Percentiles rank a stretch among this genome's conserved stretches.
phyloP scores from a whole-genome alignment of 2,888 invertebrate species.

The Temnothorax rugatulus region DNA sequence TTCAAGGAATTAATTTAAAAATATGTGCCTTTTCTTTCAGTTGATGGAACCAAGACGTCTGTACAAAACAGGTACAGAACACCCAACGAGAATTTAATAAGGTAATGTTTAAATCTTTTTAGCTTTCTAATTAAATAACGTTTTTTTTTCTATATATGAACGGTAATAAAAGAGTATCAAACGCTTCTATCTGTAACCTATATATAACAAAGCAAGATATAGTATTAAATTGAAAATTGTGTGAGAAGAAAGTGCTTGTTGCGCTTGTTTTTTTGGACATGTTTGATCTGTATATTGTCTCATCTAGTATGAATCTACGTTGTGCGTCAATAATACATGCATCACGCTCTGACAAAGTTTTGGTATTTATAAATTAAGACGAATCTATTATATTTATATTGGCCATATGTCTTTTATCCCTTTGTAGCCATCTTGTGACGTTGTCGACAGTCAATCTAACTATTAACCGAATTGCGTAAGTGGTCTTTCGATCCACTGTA shows the following conservation, averaged over 20 bases:
- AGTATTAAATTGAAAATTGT: constrained; percentile 66
- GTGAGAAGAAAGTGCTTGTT: constrained; percentile 70
- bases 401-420: constrained; percentile 85
- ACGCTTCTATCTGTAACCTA: constrained; percentile 62
- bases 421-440: constrained; percentile 95
- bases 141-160: constrained; percentile 57
- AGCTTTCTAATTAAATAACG: constrained; percentile 24
- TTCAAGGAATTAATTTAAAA: background rate
- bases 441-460: constrained; percentile 97
- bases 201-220: constrained; percentile 65
- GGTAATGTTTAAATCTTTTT: constrained; percentile 85
- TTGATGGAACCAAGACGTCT: constrained; percentile 86
- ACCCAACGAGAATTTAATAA: constrained; percentile 92
- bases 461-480: constrained; percentile 97
- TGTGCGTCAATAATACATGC: constrained; percentile 73
- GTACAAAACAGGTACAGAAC: constrained; percentile 89
- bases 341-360: constrained; percentile 70
- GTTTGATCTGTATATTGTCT: constrained; percentile 72
- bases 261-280: constrained; percentile 69
- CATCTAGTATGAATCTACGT: constrained; percentile 68
- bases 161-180: constrained; percentile 65
- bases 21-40: constrained; percentile 73
- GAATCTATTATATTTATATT: constrained; percentile 78
- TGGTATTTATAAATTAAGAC: constrained; percentile 70
- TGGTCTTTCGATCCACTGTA: constrained; percentile 87